Evolutionary conservation across 2,797 vertebrate species (phyloP), one percentile per base, ranked within the genome.

Genomic region (Gallinago stenura): DNA sequence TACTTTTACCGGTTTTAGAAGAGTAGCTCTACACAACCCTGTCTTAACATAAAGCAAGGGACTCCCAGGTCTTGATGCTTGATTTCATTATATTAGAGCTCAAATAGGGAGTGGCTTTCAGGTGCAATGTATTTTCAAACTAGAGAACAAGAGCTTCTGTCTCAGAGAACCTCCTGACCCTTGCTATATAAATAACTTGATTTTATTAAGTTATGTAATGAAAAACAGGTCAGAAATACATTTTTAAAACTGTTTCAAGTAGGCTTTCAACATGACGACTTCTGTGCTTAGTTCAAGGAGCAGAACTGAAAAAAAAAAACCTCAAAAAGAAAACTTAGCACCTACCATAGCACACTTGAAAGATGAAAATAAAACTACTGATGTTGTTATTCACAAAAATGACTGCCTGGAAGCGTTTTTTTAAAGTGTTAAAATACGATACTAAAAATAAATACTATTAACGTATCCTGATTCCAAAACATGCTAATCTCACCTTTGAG

Each of bases 321-420:
- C 10, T 30, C 53, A 31, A 60, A 25, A 4, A 4, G 10, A 4
- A 53, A 83, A 20, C 19, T 31, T 1, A 75, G 19, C 17, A 41
- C 12, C 48, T 68, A 69, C 6, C 10, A 50, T 0, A 33, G 12
- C 4, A 6, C 31, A 41, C 6, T 18, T 61, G 6, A 37, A 91
- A 58, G 7, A 80, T 6, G 0, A 58, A 89, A 78, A 61, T 43
- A 28, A 82, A 87, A n/a, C 7, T 31, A 61, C 10, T 25, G n/a
- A 51, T 17, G 2, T 18, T 48, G 4, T 64, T 46, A 30, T 41
- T 68, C 15, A 41, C 6, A 60, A 17, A 81, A 77, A 61, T 45
- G 0, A 45, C 8, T 1, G 1, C 35, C 81, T 31, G 9, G 4
- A 91, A 57, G n/a, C 1, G 2, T 46, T 51, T 28, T 35, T 35